Percentiles rank a stretch among this genome's conserved stretches.
phyloP scores from a whole-genome alignment of 2,888 invertebrate species.

The Heliconius charithonia region DNA sequence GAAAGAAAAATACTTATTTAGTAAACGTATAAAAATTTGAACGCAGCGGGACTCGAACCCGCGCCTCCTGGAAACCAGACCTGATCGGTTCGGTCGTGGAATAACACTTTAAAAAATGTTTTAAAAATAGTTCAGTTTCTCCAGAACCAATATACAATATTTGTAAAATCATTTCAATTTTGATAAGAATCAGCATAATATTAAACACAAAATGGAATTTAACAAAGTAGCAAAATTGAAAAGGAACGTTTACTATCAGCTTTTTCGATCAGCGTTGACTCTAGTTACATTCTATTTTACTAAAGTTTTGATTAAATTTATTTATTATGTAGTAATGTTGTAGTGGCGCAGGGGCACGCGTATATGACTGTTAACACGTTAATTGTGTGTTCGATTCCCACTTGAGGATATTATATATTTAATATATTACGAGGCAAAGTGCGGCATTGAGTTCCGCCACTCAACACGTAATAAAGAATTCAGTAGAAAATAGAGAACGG shows the following conservation, averaged over 20 bases:
- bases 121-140: too few relatives aligned
- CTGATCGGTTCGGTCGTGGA: too few relatives aligned
- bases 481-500: too few relatives aligned
- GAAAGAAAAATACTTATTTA: too few relatives aligned
- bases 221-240: conserved; percentile 4
- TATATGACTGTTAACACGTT: too few relatives aligned
- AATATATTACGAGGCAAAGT: neutral
- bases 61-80: too few relatives aligned
- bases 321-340: neutral
- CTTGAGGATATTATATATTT: neutral
- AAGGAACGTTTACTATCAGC: conserved; percentile 1
- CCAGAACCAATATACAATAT: too few relatives aligned
- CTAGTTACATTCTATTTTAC: neutral
- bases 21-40: too few relatives aligned
- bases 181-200: conserved; percentile 5
- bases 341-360: too few relatives aligned
- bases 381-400: neutral
- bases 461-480: neutral
- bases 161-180: too few relatives aligned
- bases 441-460: neutral
- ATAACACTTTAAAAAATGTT: too few relatives aligned
- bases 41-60: too few relatives aligned
- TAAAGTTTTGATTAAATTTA: neutral
- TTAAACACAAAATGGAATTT: conserved; percentile 1
- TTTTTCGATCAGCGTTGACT: conserved; percentile 9